phyloP scores from a whole-genome alignment of 2,888 invertebrate species.

The Cephus pygmeus region DNA sequence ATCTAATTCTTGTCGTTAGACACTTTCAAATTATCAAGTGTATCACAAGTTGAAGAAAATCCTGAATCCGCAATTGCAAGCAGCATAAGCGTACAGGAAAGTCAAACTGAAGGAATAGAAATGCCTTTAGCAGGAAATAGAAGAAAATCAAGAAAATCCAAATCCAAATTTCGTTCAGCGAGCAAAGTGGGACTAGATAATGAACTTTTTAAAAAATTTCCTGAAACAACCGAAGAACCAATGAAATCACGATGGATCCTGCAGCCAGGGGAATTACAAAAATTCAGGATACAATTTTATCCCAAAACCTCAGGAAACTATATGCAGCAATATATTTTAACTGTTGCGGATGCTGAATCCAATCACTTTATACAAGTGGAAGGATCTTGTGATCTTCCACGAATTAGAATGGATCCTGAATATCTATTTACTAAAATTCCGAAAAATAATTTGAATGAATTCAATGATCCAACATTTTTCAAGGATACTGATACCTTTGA shows the following conservation, averaged over 20 bases:
- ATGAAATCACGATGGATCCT: conserved; percentile 45
- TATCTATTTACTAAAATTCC: conserved; percentile 43
- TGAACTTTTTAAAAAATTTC: neutral
- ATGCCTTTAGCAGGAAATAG: neutral
- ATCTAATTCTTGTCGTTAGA: neutral
- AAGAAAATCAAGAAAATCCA: neutral
- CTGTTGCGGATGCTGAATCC: conserved; percentile 30
- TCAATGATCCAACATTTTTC: conserved; percentile 45
- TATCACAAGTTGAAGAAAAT: neutral
- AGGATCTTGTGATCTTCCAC: conserved; percentile 48
- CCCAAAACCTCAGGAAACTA: conserved; percentile 42
- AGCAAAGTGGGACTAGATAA: neutral
- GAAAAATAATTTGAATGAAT: conserved; percentile 28
- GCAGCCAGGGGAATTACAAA: conserved; percentile 41
- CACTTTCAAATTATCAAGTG: neutral
- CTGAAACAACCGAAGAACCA: conserved; percentile 25
- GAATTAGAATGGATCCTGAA: conserved; percentile 43
- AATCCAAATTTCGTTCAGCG: neutral
- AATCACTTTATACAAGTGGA: conserved; percentile 38
- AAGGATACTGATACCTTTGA: conserved; percentile 43
- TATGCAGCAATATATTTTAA: conserved; percentile 38
- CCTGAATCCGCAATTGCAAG: neutral
- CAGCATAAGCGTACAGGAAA: neutral
- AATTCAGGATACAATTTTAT: conserved; percentile 44
- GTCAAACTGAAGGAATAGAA: neutral